Evolutionary conservation across 1,140 invertebrate species (phyloP).

Genomic region (Daktulosphaira vitifoliae): DNA sequence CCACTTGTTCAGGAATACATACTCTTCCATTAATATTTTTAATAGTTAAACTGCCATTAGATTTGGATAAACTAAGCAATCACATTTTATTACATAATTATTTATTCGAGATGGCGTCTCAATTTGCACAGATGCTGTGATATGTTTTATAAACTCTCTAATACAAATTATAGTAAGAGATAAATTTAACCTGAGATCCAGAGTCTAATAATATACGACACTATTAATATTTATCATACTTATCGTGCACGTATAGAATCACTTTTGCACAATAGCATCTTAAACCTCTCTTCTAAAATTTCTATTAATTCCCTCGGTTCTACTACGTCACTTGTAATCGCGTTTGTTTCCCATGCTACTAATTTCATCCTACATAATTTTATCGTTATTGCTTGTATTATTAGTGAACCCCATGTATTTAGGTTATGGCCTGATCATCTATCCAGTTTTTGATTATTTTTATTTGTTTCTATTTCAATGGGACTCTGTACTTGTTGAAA

Average conservation of each 20-base stretch:
- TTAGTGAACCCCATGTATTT: not conserved
- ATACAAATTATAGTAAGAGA: not conserved
- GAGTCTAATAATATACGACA: not conserved
- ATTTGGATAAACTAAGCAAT: not conserved
- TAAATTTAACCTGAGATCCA: not conserved
- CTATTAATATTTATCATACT: not conserved
- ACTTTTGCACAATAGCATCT: not conserved
- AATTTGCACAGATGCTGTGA: not conserved
- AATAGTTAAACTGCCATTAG: not conserved
- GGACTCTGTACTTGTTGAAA: too few relatives aligned
- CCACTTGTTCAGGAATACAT: not conserved
- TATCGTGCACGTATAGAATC: not conserved
- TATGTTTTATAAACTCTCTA: not conserved
- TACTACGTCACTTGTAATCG: not conserved
- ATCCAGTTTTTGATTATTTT: too few relatives aligned
- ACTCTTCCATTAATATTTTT: not conserved
- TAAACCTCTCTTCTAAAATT: not conserved
- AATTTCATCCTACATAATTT: not conserved
- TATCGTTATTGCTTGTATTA: not conserved
- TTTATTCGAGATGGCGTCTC: not conserved
- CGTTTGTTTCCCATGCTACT: not conserved
- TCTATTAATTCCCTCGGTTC: not conserved
- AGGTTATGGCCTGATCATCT: not conserved
- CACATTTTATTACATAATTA: not conserved
- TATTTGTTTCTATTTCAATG: too few relatives aligned